These are phyloP conservation scores for Hassar affinis DNA, from an alignment of 2,113 vertebrate species.

Conservation along the genomic window DNA sequence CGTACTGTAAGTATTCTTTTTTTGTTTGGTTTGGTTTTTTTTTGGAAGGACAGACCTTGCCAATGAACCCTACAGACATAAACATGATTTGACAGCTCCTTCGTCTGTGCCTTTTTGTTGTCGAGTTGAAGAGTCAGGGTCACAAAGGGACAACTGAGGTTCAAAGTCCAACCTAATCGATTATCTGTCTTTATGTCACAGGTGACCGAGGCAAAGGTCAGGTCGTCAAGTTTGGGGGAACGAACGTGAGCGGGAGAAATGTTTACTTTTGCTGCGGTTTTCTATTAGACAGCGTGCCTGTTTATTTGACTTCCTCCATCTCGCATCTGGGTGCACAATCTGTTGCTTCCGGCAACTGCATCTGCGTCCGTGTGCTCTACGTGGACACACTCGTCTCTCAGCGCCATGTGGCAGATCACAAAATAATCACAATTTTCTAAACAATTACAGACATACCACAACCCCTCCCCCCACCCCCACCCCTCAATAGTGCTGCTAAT, in stretches of 20 bases:
- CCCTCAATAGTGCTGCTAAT: no score
- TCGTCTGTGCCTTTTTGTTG: conserved; percentile 32
- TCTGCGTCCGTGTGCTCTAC: conserved; percentile 56
- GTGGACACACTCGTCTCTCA: conserved; percentile 40
- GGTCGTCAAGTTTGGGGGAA: conserved; percentile 55
- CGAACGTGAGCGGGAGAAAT: conserved; percentile 47
- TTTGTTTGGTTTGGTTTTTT: not conserved
- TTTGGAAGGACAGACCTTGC: conserved; percentile 34
- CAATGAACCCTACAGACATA: conserved; percentile 25
- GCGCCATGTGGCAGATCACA: conserved; percentile 51
- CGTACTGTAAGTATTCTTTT: no score
- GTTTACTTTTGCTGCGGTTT: conserved; percentile 51
- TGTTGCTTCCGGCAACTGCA: conserved; percentile 65
- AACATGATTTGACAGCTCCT: conserved; percentile 43
- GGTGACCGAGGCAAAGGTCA: conserved; percentile 54
- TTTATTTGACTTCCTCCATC: conserved; percentile 59
- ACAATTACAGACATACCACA: conserved; percentile 52
- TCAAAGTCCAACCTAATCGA: conserved; percentile 56
- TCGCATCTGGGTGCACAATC: conserved; percentile 69
- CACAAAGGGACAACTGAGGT: conserved; percentile 48
- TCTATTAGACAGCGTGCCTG: conserved; percentile 61
- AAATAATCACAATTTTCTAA: conserved; percentile 56
- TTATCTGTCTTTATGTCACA: conserved; percentile 60
- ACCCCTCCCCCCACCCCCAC: no score
- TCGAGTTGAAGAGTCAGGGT: conserved; percentile 36